These are phyloP conservation scores for Agrotis puta DNA, from an alignment of 2,888 invertebrate species.

Conservation along the genomic window DNA sequence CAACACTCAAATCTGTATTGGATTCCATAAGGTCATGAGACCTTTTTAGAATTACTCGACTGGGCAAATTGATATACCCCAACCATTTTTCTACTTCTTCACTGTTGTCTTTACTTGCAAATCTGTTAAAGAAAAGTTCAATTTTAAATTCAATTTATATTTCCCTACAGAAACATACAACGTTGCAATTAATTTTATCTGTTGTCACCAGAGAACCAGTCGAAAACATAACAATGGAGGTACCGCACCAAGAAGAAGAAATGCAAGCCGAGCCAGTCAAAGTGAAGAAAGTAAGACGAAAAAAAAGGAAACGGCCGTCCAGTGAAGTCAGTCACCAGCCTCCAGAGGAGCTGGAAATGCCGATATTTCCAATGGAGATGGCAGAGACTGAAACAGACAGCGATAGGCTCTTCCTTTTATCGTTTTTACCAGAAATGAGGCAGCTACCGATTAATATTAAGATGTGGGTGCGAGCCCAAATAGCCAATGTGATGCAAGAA, in stretches of 20 bases:
- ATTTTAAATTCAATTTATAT: too few species aligned
- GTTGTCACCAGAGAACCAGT: slow-evolving; percentile 56
- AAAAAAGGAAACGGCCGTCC: slow-evolving; percentile 69
- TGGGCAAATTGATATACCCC: neutral
- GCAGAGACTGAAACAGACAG: slow-evolving; percentile 78
- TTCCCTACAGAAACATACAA: neutral
- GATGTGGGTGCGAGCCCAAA: slow-evolving; percentile 88
- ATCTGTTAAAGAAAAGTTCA: neutral
- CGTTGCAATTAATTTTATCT: neutral
- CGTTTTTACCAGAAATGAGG: slow-evolving; percentile 86
- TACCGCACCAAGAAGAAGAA: slow-evolving; percentile 51
- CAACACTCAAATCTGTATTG: too few species aligned
- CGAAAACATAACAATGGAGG: slow-evolving; percentile 52
- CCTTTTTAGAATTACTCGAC: too few species aligned
- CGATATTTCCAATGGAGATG: slow-evolving; percentile 77
- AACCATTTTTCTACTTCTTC: neutral
- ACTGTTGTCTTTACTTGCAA: neutral
- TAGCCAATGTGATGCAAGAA: slow-evolving; percentile 87
- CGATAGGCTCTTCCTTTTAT: slow-evolving; percentile 83
- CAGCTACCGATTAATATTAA: slow-evolving; percentile 84
- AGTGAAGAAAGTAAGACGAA: slow-evolving; percentile 67
- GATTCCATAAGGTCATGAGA: too few species aligned
- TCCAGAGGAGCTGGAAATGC: slow-evolving; percentile 82
- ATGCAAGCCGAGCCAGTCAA: slow-evolving; percentile 56
- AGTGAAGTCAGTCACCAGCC: slow-evolving; percentile 65